phyloP scores from a whole-genome alignment of 1,140 invertebrate genomes.

The Pseudachorutes palmiensis region DNA sequence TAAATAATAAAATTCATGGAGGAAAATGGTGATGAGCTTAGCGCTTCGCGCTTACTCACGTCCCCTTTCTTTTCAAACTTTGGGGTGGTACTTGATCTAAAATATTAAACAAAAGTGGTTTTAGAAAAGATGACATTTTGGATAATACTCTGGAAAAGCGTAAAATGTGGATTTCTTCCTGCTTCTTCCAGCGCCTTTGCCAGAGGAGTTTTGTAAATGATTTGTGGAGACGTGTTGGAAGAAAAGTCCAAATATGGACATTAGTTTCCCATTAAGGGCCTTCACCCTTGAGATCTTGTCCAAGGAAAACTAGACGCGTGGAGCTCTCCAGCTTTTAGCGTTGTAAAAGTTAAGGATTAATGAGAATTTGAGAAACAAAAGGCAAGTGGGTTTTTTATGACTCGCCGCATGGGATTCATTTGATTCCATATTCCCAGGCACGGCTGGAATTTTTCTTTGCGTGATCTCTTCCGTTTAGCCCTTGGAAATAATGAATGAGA shows the following conservation, averaged over 20 bases:
- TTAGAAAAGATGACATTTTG: not conserved
- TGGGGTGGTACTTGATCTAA: not conserved
- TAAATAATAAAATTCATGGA: not conserved
- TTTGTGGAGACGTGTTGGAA: not conserved
- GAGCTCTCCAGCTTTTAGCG: not conserved
- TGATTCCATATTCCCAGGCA: not conserved
- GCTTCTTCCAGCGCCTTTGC: not conserved
- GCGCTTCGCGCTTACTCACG: not conserved
- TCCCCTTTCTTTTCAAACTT: not conserved
- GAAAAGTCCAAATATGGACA: conserved; percentile 13
- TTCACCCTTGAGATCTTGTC: not conserved
- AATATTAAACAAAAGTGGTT: conserved; percentile 12
- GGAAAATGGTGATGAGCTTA: not conserved
- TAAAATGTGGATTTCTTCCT: not conserved
- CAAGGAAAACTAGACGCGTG: not conserved
- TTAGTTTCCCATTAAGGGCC: conserved; percentile 19
- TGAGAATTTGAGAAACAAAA: not conserved
- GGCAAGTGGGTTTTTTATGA: not conserved
- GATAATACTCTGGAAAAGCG: not conserved
- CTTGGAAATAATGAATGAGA: not conserved
- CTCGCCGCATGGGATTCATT: conserved; percentile 17
- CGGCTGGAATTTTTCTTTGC: not conserved
- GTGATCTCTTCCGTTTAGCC: not conserved
- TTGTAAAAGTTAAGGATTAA: conserved; percentile 5
- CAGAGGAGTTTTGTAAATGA: not conserved